Percentiles rank a stretch among this genome's conserved stretches.
These are phyloP conservation scores for Aproaerema taeniolella DNA, from an alignment of 2,888 invertebrate species.

Conservation along the genomic window DNA sequence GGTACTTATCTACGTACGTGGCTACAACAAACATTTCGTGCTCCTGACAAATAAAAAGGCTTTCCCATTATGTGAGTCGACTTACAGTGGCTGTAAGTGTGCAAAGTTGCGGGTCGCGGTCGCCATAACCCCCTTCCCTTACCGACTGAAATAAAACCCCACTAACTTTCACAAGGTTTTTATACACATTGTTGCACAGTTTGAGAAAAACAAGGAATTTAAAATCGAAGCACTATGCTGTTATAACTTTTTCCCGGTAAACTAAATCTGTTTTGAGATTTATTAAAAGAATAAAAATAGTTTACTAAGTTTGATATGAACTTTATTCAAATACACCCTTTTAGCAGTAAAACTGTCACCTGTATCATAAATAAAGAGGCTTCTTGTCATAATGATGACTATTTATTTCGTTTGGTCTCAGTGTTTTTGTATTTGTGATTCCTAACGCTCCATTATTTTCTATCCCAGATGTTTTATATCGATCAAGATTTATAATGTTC, in stretches of 20 bases:
- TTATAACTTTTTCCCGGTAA: no score
- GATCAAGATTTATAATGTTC: no score
- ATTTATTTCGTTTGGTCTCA: no score
- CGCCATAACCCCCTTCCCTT: constrained; percentile 31
- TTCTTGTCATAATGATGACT: no score
- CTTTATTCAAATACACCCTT: no score
- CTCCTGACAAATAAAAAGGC: constrained; percentile 43
- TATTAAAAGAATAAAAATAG: no score
- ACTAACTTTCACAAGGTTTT: constrained; percentile 44
- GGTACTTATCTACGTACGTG: not conserved
- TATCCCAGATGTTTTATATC: no score
- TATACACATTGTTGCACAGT: constrained; percentile 41
- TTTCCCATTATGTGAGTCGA: constrained; percentile 53
- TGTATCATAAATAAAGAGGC: no score
- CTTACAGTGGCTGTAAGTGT: constrained; percentile 48
- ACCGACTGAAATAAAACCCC: constrained; percentile 46
- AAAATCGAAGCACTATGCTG: constrained; percentile 24
- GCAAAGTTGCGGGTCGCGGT: constrained; percentile 49
- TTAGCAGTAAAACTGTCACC: no score
- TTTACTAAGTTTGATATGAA: no score
- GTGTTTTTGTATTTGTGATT: no score
- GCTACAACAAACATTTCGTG: constrained; percentile 36
- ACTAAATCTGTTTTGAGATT: no score
- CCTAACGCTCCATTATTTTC: constrained; percentile 11
- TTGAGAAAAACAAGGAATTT: constrained; percentile 42